Conservation (phyloP, 1,140 invertebrate genomes). For the Centruroides sculpturatus region DNA sequence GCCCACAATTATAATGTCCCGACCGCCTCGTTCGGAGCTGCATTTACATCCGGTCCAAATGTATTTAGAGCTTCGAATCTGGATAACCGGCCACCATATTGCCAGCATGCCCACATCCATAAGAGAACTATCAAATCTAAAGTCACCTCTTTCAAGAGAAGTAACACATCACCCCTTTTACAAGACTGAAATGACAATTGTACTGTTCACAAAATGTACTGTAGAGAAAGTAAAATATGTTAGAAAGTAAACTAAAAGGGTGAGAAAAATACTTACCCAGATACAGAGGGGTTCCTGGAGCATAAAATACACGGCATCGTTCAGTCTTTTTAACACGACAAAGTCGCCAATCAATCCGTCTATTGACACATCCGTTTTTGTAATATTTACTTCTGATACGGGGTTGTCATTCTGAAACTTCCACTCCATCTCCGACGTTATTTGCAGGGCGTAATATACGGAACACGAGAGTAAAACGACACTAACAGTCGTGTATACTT, state of each 20-base stretch:
- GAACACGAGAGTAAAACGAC: conserved; percentile 54
- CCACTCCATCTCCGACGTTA: conserved; percentile 52
- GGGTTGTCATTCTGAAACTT: conserved; percentile 15
- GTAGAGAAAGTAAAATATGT: no score
- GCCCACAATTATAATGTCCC: no score
- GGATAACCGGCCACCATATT: no score
- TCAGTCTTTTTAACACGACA: conserved; percentile 13
- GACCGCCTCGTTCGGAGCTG: no score
- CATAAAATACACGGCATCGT: conserved; percentile 54
- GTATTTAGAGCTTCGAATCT: no score
- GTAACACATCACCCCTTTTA: no score
- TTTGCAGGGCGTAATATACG: conserved; percentile 58
- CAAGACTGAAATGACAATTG: no score
- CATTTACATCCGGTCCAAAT: neutral
- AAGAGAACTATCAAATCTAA: no score
- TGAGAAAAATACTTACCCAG: conserved; percentile 48
- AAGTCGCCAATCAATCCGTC: neutral
- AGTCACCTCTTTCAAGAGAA: no score
- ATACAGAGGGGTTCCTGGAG: conserved; percentile 65
- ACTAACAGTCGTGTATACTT: conserved; percentile 59
- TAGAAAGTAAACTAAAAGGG: no score
- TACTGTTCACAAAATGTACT: no score
- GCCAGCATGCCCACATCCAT: no score
- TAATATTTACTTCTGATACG: conserved; percentile 1
- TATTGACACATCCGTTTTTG: conserved; percentile 13